These are phyloP conservation scores for Carterocephalus palaemon DNA, from an alignment of 2,888 invertebrate genomes.

Conservation along the genomic window DNA sequence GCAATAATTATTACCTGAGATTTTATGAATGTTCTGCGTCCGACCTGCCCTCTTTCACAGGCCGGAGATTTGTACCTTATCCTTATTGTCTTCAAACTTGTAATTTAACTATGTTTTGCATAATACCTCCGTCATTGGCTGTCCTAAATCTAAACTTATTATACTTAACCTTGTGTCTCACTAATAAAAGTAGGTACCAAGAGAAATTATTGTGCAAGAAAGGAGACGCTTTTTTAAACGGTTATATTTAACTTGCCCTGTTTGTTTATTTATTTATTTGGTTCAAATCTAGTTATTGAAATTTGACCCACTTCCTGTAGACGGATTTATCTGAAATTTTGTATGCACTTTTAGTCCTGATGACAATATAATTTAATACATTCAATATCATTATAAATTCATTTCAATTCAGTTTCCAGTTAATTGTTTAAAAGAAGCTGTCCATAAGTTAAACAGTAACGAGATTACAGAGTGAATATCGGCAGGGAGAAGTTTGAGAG, in stretches of 20 bases:
- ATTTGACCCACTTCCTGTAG: too few species aligned
- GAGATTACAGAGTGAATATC: slow-evolving; percentile 68
- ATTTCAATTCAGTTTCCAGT: slow-evolving; percentile 55
- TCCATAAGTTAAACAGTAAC: slow-evolving; percentile 67
- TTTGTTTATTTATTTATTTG: too few species aligned
- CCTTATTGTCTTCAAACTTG: slow-evolving; percentile 24
- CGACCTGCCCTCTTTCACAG: slow-evolving; percentile 23
- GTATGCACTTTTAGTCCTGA: too few species aligned
- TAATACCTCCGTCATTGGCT: slow-evolving; percentile 14
- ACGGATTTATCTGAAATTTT: too few species aligned
- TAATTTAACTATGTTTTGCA: slow-evolving; percentile 24
- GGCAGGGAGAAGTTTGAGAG: slow-evolving; percentile 42
- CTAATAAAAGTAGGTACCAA: too few species aligned
- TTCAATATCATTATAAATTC: too few species aligned
- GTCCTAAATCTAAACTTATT: slow-evolving; percentile 7
- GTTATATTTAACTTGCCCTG: too few species aligned
- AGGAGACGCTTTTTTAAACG: slow-evolving; percentile 39
- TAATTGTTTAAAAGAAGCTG: slow-evolving; percentile 67
- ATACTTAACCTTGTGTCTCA: too few species aligned
- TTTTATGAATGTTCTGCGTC: slow-evolving; percentile 23
- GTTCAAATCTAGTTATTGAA: too few species aligned
- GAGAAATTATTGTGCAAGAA: too few species aligned
- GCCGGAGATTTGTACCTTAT: slow-evolving; percentile 20
- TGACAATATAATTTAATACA: too few species aligned
- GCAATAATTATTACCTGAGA: slow-evolving; percentile 26